A percentile compares a stretch with the other conserved stretches of the same genome.
phyloP scores from a whole-genome alignment of 2,113 vertebrate genomes.

The Mohoua ochrocephala region DNA sequence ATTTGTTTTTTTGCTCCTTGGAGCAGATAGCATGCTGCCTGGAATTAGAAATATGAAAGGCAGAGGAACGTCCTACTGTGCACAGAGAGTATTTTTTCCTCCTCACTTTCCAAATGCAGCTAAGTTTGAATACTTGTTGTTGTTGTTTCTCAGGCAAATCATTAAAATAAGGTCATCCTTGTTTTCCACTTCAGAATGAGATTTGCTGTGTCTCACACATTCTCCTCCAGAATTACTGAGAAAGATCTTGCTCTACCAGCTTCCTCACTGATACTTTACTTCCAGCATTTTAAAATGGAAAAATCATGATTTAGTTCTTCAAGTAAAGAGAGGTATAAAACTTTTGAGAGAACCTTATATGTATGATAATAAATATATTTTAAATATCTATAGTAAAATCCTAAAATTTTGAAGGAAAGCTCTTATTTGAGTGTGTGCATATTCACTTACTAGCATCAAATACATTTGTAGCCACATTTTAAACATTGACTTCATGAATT shows the following conservation, averaged over 20 bases:
- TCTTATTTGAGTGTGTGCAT: background rate
- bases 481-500: background rate
- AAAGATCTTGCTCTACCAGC: background rate
- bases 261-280: background rate
- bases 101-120: constrained; percentile 1
- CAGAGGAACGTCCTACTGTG: constrained; percentile 33
- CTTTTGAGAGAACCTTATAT: background rate
- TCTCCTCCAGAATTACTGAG: background rate
- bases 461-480: background rate
- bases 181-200: constrained; percentile 13
- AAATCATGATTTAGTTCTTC: background rate
- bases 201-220: background rate
- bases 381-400: background rate
- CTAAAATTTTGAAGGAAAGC: background rate
- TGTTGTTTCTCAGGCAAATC: background rate
- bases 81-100: background rate
- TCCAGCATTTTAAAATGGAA: background rate
- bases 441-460: background rate
- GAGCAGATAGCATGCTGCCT: constrained; percentile 41
- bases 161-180: constrained; percentile 47
- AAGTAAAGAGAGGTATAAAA: background rate
- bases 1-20: constrained; percentile 64
- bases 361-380: background rate
- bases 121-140: background rate
- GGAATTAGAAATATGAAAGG: constrained; percentile 69